A percentile compares a stretch with the other conserved stretches of the same genome.
Evolutionary conservation across 23 tunicate genomes (phyloP).

Genomic region (Styela clava): DNA sequence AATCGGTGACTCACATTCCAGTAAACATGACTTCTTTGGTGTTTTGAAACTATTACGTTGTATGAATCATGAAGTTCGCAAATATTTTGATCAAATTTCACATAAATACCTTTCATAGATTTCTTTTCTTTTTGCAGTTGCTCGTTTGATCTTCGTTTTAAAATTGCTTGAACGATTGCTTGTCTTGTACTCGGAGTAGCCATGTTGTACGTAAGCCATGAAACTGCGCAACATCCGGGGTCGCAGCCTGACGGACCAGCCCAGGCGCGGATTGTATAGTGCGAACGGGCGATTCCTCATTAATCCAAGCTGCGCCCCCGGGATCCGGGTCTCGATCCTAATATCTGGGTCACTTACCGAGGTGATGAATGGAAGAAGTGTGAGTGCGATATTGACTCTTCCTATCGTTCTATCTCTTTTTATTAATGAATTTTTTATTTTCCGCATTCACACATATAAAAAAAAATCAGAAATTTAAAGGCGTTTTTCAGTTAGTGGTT

Average conservation of each 20-base stretch:
- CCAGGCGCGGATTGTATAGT: background rate
- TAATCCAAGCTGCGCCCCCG: constrained; percentile 26
- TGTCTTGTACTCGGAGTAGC: constrained; percentile 31
- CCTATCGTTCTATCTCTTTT: background rate
- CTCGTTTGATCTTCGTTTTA: constrained; percentile 20
- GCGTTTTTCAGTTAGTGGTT: background rate
- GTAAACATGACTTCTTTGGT: background rate
- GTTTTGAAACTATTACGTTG: too few relatives aligned
- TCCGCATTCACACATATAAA: background rate
- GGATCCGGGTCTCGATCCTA: constrained; percentile 17
- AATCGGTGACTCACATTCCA: background rate
- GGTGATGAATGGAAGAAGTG: constrained; percentile 11
- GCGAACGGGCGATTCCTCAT: constrained; percentile 3
- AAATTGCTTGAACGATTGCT: constrained; percentile 34
- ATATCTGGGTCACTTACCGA: constrained; percentile 14
- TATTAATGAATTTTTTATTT: background rate
- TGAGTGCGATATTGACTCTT: background rate
- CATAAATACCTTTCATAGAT: constrained; percentile 27
- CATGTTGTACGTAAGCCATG: constrained; percentile 11
- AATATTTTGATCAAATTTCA: background rate
- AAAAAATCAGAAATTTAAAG: background rate
- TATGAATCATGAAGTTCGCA: background rate
- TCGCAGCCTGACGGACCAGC: constrained; percentile 3
- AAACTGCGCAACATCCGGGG: constrained; percentile 13
- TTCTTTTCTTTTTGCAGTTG: constrained; percentile 19